Base-by-base conservation (phyloP, 2,888 invertebrate species). In the Leucophenga montana region DNA sequence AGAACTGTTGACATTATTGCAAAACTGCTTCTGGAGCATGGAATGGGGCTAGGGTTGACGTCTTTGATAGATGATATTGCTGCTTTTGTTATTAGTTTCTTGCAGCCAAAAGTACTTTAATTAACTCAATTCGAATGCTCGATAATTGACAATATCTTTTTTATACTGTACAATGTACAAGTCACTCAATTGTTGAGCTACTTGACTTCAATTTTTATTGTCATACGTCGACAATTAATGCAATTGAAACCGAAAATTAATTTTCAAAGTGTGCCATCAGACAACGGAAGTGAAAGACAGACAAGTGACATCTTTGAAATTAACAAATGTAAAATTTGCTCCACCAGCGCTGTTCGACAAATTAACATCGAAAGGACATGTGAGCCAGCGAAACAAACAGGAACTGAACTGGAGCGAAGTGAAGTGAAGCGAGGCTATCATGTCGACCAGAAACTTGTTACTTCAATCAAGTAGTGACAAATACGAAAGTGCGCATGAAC, bases 171-270 rank as follows among this genome's bases (percentile, higher is more conserved):
- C 69, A 76, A 77, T 73, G 71, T 80, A 75, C 78, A 72, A 73
- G 73, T 78, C 59, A 73, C 68, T 73, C 72, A 78, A n/a, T n/a
- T n/a, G n/a, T n/a, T n/a, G n/a, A 73, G 73, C 73, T 27, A n/a
- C 57, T n/a, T 46, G 44, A 64, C 13, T 48, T 27, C 0, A 27
- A 14, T 6, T 39, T 39, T 5, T 61, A 11, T 18, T 54, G 54
- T 18, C 20, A 54, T 54, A 22, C 54, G n/a, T 39, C n/a, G 39
- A 39, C 61, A 61, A 61, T 61, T 61, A 61, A 61, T 18, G 56
- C 27, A 22, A 13, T 22, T 56, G 0, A 11, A 39, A 39, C 27
- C 3, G 9, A 39, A 18, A 61, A 48, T 48, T 46, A 46, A 48
- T 64, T 46, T 46, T 48, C 46, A 64, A 48, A 48, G 27, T 20